Evolutionary conservation across 2,888 invertebrate species (phyloP), one percentile per base, ranked within the genome.

Genomic region (Perithous albicinctus): DNA sequence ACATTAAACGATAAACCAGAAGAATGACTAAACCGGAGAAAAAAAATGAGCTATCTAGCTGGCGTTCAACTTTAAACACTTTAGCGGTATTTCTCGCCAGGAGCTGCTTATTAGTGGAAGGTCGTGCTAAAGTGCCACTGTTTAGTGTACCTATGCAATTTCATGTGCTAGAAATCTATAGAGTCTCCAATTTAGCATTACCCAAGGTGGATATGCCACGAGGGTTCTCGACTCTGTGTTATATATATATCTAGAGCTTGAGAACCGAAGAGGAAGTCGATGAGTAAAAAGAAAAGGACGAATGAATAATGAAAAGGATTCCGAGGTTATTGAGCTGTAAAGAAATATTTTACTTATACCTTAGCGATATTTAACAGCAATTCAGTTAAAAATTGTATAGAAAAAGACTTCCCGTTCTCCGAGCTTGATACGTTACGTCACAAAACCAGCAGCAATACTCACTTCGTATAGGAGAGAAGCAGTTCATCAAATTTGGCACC

Each of bases 61-160:
- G 85, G 59, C 77, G 84, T 83, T 87, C 84, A 82, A 86, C 86
- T 86, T 88, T 88, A 76, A 86, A 87, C 75, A 80, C 82, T 85
- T 84, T 63, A 63, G 54, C 61, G 80, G 83, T 86, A 86, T 86
- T 83, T 76, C 83, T 56, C 78, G 74, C 54, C 38, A 70, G 77
- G 20, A 84, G 78, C 85, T 83, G 87, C 87, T 88, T 88, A 88
- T 88, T 88, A 88, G 85, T 72, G 77, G 84, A 88, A 88, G 86
- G 87, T 87, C 87, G 85, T 85, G 84, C 85, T 76, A 85, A 84
- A 88, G 87, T 87, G 85, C 84, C 75, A 84, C 85, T 87, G 85
- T 87, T 88, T 86, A 86, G 85, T 84, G 83, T 83, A 81, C 86
- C 87, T 85, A 83, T 85, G 85, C 84, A 87, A 85, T 86, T 86